Conservation (phyloP, 2,113 vertebrate genomes). For the Orcinus orca region DNA sequence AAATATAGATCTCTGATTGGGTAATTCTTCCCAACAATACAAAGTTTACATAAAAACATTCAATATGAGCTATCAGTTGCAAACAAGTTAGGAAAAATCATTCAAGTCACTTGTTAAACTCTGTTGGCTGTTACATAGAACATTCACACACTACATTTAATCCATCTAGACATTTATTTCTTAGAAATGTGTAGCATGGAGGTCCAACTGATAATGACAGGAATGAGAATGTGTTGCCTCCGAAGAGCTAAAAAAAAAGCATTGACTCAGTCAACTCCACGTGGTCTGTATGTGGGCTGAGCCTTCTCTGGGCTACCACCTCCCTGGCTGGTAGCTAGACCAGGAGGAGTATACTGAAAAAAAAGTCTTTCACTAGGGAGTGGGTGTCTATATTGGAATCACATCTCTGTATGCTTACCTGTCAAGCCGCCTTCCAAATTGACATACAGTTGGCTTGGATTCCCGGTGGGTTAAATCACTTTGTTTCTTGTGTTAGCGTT, state of each 20-base stretch:
- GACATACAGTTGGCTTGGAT: background rate
- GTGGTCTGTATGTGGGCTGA: background rate
- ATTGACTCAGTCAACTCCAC: background rate
- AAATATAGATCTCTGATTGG: slow-evolving; percentile 99
- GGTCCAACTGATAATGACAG: slow-evolving; percentile 49
- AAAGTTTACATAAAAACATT: slow-evolving; percentile 99
- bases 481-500: background rate
- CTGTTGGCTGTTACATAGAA: slow-evolving; percentile 92
- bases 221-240: background rate
- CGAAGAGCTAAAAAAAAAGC: slow-evolving; percentile 16
- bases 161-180: slow-evolving; percentile 79
- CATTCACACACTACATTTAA: slow-evolving; percentile 87
- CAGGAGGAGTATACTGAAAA: background rate
- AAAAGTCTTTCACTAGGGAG: background rate
- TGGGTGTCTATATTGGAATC: background rate
- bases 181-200: slow-evolving; percentile 74
- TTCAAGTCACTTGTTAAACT: slow-evolving; percentile 97
- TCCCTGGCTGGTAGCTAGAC: background rate
- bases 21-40: slow-evolving; percentile 95
- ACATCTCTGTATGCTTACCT: background rate
- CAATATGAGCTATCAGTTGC: slow-evolving; percentile 96
- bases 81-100: slow-evolving; percentile 97
- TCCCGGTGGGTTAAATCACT: background rate
- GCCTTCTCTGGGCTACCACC: background rate
- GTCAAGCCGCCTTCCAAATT: slow-evolving; percentile 1